Evolutionary conservation across 2,113 vertebrate genomes (phyloP).

Genomic region (Phyllopteryx taeniolatus): DNA sequence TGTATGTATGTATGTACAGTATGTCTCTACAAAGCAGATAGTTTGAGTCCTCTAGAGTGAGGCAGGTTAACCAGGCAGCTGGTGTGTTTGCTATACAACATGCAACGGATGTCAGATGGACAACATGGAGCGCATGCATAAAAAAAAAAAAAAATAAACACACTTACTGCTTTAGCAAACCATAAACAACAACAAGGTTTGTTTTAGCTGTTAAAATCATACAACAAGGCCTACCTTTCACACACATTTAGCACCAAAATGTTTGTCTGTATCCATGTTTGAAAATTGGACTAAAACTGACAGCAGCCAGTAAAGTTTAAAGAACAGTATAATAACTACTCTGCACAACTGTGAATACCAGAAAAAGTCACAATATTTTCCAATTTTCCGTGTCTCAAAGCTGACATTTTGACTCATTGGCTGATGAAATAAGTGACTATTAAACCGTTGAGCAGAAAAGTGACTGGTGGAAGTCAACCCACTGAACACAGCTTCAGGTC

Average conservation of each 20-base stretch:
- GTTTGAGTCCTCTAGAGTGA: conserved; percentile 21
- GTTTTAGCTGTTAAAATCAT: too few species aligned
- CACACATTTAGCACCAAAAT: too few species aligned
- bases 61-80: conserved; percentile 44
- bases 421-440: conserved; percentile 61
- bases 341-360: conserved; percentile 26
- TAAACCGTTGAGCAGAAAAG: conserved; percentile 49
- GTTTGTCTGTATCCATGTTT: conserved; percentile 9
- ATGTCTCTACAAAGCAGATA: conserved; percentile 19
- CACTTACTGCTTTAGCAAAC: not conserved
- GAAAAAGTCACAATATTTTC: conserved; percentile 39
- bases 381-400: conserved; percentile 48
- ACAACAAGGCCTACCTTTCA: too few species aligned
- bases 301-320: conserved; percentile 39
- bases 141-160: not conserved
- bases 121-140: conserved; percentile 8
- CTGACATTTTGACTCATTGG: conserved; percentile 40
- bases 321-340: conserved; percentile 43
- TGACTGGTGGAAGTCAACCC: conserved; percentile 30
- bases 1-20: too few species aligned
- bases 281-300: conserved; percentile 20
- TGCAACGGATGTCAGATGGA: conserved; percentile 29
- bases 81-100: conserved; percentile 54
- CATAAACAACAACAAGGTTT: too few species aligned
- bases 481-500: conserved; percentile 38